phyloP scores from a whole-genome alignment of 1,140 invertebrate genomes.

The Belonocnema kinseyi region DNA sequence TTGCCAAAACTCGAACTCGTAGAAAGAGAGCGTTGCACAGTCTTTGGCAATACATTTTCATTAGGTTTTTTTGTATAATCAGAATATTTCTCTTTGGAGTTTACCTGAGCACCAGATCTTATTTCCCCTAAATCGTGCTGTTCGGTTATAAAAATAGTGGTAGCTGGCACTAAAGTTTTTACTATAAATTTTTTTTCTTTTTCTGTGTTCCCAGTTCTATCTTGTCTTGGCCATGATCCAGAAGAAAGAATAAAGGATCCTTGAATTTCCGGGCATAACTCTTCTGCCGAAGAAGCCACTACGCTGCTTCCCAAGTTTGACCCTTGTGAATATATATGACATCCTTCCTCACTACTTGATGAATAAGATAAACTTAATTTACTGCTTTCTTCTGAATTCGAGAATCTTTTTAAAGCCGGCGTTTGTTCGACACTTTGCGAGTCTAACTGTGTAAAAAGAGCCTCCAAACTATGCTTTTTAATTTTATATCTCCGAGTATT shows the following conservation, averaged over 20 bases:
- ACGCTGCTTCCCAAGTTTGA: slow-evolving; percentile 69
- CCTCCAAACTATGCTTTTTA: slow-evolving; percentile 38
- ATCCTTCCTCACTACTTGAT: slow-evolving; percentile 64
- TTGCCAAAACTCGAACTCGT: slow-evolving; percentile 60
- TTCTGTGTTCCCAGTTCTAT: slow-evolving; percentile 76
- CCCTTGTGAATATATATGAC: slow-evolving; percentile 40
- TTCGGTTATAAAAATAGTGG: slow-evolving; percentile 80
- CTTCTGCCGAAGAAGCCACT: slow-evolving; percentile 77
- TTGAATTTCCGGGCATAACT: slow-evolving; percentile 76
- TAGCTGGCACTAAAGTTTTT: slow-evolving; percentile 81
- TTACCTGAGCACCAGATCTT: slow-evolving; percentile 60
- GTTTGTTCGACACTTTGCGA: slow-evolving; percentile 32
- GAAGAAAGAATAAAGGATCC: slow-evolving; percentile 76
- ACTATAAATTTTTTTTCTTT: slow-evolving; percentile 84
- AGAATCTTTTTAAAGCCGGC: slow-evolving; percentile 47
- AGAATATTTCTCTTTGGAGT: slow-evolving; percentile 67
- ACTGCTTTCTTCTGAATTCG: slow-evolving; percentile 59
- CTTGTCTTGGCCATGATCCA: slow-evolving; percentile 71
- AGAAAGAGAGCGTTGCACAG: slow-evolving; percentile 59
- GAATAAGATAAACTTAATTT: slow-evolving; percentile 63
- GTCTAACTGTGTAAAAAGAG: slow-evolving; percentile 31
- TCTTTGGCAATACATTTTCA: slow-evolving; percentile 52
- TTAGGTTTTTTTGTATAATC: slow-evolving; percentile 51
- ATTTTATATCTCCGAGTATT: slow-evolving; percentile 45
- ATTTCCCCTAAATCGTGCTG: slow-evolving; percentile 73